A percentile compares a stretch with the other conserved stretches of the same genome.
Conservation (phyloP, 1,140 invertebrate genomes). For the Pseudomyrmex cubaensis region DNA sequence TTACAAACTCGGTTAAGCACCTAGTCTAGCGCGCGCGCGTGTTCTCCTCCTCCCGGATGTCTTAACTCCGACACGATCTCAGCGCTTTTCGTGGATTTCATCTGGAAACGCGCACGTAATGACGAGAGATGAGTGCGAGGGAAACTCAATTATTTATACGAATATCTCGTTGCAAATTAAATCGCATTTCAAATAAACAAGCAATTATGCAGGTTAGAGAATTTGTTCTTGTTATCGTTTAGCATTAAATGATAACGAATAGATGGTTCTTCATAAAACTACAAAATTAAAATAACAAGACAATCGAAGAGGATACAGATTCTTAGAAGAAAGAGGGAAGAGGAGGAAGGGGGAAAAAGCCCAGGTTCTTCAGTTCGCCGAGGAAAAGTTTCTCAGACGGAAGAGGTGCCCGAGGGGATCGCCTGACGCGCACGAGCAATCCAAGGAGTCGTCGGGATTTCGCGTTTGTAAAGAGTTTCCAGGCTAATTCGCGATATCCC, state of each 20-base stretch:
- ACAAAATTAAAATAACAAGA: too few species aligned
- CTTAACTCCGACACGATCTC: slow-evolving; percentile 37
- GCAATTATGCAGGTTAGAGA: too few species aligned
- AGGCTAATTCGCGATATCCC: slow-evolving; percentile 63
- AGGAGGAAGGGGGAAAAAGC: too few species aligned
- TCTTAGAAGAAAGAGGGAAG: background rate
- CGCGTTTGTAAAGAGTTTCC: slow-evolving; percentile 54
- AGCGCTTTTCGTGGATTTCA: background rate
- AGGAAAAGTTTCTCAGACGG: slow-evolving; percentile 44
- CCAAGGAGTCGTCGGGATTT: slow-evolving; percentile 16
- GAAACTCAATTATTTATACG: too few species aligned
- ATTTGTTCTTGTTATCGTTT: too few species aligned
- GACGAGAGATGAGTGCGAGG: background rate
- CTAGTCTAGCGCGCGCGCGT: slow-evolving; percentile 22
- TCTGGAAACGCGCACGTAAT: slow-evolving; percentile 3
- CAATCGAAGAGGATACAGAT: background rate
- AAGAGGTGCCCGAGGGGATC: slow-evolving; percentile 9
- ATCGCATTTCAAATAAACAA: too few species aligned
- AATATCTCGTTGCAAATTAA: too few species aligned
- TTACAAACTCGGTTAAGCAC: slow-evolving; percentile 54
- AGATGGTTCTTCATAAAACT: too few species aligned
- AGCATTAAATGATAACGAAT: too few species aligned
- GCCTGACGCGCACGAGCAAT: background rate
- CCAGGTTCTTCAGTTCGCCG: background rate
- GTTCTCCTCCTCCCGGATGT: background rate